Percentiles rank a stretch among this genome's conserved stretches.
Evolutionary conservation across 2,113 vertebrate genomes (phyloP).

Genomic region (Alligator mississippiensis): DNA sequence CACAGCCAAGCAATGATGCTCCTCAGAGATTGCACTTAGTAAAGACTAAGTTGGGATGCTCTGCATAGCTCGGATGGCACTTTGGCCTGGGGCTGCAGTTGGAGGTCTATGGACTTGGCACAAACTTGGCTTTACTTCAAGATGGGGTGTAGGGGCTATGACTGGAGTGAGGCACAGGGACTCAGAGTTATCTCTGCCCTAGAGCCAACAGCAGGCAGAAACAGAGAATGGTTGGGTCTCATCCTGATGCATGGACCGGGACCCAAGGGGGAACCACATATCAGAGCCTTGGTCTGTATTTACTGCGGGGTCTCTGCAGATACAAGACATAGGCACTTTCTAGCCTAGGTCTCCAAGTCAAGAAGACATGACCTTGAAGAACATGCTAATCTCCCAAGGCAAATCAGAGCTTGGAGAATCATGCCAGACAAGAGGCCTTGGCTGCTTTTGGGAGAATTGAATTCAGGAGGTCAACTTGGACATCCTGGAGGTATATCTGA

Average conservation of each 20-base stretch:
- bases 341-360: fast-evolving
- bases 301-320: background rate
- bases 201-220: background rate
- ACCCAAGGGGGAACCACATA: background rate
- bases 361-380: background rate
- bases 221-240: background rate
- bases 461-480: background rate
- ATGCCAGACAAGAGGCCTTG: background rate
- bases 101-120: background rate
- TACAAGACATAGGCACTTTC: background rate
- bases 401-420: background rate
- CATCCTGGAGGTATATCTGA: background rate
- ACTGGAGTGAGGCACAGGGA: background rate
- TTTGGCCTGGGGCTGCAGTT: background rate
- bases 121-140: background rate
- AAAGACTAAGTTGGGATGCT: background rate
- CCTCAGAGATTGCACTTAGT: background rate
- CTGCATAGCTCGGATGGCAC: background rate
- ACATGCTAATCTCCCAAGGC: background rate
- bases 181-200: background rate
- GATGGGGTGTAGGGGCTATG: background rate
- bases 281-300: background rate
- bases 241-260: background rate
- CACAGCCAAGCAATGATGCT: background rate
- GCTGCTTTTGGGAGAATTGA: background rate